Percentiles rank a stretch among this genome's conserved stretches.
Conservation (phyloP, 1,140 invertebrate genomes). For the Lanistes nyassanus region DNA sequence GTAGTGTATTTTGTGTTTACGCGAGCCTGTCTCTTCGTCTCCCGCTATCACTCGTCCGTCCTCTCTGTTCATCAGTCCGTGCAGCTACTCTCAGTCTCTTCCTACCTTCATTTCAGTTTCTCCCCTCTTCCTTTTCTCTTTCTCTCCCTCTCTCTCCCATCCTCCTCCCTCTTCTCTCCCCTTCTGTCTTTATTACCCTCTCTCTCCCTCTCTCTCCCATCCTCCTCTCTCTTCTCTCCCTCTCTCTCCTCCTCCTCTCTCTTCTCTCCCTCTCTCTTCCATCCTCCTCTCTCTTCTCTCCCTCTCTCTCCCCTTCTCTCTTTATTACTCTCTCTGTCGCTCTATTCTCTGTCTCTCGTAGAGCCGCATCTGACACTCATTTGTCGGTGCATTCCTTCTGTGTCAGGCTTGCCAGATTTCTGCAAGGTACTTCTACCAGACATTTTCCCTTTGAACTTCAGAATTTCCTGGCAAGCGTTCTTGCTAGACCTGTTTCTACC, state of each 20-base stretch:
- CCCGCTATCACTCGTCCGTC: neutral
- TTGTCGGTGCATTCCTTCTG: no score
- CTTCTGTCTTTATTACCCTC: neutral
- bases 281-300: slow-evolving; percentile 7
- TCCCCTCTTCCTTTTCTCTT: neutral
- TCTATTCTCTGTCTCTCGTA: slow-evolving; percentile 1
- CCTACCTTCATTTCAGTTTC: neutral
- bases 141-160: slow-evolving; percentile 2
- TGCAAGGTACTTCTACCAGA: no score
- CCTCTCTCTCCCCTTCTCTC: slow-evolving; percentile 3
- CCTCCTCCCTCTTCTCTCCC: slow-evolving; percentile 2
- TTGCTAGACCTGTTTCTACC: no score
- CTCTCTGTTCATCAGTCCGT: neutral
- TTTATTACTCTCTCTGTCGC: neutral
- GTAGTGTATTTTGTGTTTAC: no score
- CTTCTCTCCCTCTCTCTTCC: neutral
- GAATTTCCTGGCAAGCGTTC: no score
- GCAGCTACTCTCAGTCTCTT: neutral
- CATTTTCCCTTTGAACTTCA: no score
- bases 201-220: neutral
- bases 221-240: neutral
- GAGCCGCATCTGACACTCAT: no score
- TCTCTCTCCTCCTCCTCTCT: neutral
- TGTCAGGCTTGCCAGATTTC: no score
- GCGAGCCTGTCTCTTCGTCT: neutral